Conservation (phyloP, 2,113 vertebrate species). For the Lanius ludovicianus region DNA sequence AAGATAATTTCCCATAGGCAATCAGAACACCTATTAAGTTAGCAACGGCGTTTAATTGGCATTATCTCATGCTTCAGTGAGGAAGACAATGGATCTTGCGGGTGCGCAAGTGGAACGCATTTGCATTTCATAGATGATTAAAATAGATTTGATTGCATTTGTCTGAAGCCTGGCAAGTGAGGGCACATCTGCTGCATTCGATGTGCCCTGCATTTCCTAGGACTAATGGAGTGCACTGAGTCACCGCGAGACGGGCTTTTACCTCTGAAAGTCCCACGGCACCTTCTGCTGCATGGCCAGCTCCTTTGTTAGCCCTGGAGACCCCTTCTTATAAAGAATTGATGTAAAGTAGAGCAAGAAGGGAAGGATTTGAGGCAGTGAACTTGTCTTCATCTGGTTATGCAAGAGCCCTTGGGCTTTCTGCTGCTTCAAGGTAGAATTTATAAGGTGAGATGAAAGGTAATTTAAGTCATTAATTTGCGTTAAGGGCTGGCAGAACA, state of each 20-base stretch:
- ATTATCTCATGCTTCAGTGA: conserved; percentile 66
- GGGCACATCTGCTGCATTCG: conserved; percentile 64
- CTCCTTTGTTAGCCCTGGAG: conserved; percentile 59
- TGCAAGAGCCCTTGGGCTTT: conserved; percentile 64
- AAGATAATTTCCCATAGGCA: conserved; percentile 64
- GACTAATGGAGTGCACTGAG: conserved; percentile 50
- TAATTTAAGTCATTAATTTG: conserved; percentile 73
- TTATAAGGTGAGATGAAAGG: conserved; percentile 73
- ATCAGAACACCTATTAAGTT: conserved; percentile 70
- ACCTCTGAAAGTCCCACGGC: conserved; percentile 49
- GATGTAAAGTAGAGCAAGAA: conserved; percentile 55
- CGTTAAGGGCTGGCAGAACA: conserved; percentile 67
- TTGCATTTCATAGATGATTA: conserved; percentile 83
- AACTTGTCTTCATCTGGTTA: conserved; percentile 67
- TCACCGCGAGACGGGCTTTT: neutral
- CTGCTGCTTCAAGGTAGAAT: conserved; percentile 69
- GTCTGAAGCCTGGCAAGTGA: conserved; percentile 65
- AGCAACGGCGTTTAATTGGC: conserved; percentile 69
- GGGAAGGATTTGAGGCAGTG: conserved; percentile 45
- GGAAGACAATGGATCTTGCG: conserved; percentile 68
- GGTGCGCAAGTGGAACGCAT: conserved; percentile 66
- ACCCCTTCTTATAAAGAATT: conserved; percentile 66
- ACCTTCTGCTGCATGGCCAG: conserved; percentile 44
- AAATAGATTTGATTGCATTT: conserved; percentile 76
- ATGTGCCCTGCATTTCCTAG: conserved; percentile 31